Percentiles rank a stretch among this genome's conserved stretches.
Evolutionary conservation across 2,797 vertebrate species (phyloP).

Genomic region (Falco cherrug): DNA sequence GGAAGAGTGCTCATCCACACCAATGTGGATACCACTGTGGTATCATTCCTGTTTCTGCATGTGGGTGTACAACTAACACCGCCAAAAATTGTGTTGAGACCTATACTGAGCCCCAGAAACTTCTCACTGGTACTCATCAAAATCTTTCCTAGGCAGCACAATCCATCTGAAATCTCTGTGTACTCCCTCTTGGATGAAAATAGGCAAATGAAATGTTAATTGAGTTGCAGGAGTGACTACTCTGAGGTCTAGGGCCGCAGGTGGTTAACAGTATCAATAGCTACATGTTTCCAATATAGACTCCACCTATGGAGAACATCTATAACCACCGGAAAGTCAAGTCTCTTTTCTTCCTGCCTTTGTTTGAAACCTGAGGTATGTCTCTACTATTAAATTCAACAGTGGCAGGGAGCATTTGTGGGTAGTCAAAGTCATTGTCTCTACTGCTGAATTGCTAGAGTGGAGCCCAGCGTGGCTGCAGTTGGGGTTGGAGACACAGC

Average conservation of each 20-base stretch:
- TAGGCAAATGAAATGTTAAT: background rate
- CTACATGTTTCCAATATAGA: background rate
- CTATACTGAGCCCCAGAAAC: background rate
- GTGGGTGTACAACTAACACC: background rate
- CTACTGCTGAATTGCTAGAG: background rate
- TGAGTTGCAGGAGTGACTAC: background rate
- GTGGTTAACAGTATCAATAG: background rate
- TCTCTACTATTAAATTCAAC: background rate
- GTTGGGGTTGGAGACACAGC: rapidly evolving
- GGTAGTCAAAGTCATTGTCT: background rate
- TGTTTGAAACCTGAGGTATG: background rate
- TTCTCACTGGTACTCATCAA: background rate
- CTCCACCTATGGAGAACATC: background rate
- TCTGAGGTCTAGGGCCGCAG: background rate
- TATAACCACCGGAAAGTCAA: background rate
- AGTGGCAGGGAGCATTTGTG: background rate
- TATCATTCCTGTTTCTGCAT: background rate
- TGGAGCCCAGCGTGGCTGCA: rapidly evolving
- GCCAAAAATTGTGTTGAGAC: background rate
- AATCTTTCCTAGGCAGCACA: background rate
- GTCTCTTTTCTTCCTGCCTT: background rate
- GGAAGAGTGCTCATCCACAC: background rate
- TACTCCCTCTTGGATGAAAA: background rate
- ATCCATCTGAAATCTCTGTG: background rate
- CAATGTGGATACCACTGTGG: background rate